These are phyloP conservation scores for Protaetia brevitarsis DNA, from an alignment of 1,140 invertebrate genomes.

Conservation along the genomic window DNA sequence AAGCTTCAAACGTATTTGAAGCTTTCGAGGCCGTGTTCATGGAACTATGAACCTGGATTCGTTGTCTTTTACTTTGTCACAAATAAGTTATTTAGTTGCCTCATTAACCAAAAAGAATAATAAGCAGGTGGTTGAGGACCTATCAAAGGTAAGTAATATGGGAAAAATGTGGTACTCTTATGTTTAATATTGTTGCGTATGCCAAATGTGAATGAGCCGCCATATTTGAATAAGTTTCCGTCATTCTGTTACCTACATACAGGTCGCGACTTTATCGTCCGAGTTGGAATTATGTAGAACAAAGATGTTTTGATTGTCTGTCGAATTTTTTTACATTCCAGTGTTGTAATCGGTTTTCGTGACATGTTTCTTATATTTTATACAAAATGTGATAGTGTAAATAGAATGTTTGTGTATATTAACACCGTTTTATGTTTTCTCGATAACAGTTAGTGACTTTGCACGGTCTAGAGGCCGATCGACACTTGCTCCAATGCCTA, in stretches of 20 bases:
- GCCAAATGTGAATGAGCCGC: conserved; percentile 3
- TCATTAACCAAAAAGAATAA: conserved; percentile 95
- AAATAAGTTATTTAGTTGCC: conserved; percentile 94
- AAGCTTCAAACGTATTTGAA: conserved; percentile 84
- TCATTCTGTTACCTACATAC: conserved; percentile 9
- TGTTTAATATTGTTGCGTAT: conserved; percentile 14
- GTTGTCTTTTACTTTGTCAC: conserved; percentile 95
- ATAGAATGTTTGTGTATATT: conserved; percentile 12
- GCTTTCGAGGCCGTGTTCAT: conserved; percentile 78
- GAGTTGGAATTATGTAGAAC: conserved; percentile 33
- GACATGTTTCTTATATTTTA: conserved; percentile 15
- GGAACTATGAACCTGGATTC: conserved; percentile 99
- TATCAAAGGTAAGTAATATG: conserved; percentile 62
- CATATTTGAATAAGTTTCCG: conserved; percentile 9
- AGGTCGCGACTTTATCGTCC: conserved; percentile 28
- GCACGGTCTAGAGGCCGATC: conserved; percentile 82
- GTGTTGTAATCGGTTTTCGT: conserved; percentile 11
- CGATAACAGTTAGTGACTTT: conserved; percentile 68
- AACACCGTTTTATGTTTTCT: conserved; percentile 18
- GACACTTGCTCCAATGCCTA: conserved; percentile 82
- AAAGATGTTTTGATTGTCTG: conserved; percentile 39
- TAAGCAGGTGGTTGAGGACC: conserved; percentile 80
- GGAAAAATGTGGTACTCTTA: not conserved
- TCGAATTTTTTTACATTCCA: conserved; percentile 12
- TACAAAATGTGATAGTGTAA: not conserved